Conservation (phyloP, 2,797 vertebrate genomes). For the Limosa lapponica region DNA sequence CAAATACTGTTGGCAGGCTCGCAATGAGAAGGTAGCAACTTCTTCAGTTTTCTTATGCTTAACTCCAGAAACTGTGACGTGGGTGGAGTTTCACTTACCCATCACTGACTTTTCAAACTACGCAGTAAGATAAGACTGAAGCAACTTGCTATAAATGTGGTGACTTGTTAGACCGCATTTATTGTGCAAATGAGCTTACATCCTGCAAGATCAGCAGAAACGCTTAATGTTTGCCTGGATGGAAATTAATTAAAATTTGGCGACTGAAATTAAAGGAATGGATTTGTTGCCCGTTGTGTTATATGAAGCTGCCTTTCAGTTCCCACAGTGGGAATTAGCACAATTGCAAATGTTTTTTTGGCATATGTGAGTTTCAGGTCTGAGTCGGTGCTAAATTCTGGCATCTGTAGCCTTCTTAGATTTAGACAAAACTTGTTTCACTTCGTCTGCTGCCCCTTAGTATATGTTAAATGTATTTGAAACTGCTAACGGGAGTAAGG, state of each 20-base stretch:
- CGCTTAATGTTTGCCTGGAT: constrained; percentile 31
- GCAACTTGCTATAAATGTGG: constrained; percentile 61
- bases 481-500: background rate
- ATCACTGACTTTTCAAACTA: constrained; percentile 53
- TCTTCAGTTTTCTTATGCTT: constrained; percentile 4
- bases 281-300: constrained; percentile 38
- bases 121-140: constrained; percentile 42
- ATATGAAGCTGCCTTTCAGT: background rate
- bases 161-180: constrained; percentile 64
- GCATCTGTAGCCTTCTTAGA: background rate
- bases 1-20: background rate
- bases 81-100: constrained; percentile 65
- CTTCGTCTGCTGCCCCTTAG: background rate
- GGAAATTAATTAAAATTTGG: constrained; percentile 68
- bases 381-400: background rate
- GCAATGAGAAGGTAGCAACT: background rate
- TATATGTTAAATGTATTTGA: background rate
- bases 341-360: constrained; percentile 9
- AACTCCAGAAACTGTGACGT: constrained; percentile 30
- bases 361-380: background rate
- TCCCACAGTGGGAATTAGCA: constrained; percentile 22
- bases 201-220: constrained; percentile 41
- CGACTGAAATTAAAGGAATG: constrained; percentile 53
- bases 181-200: constrained; percentile 59
- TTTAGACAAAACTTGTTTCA: background rate